Evolutionary conservation across 1,140 invertebrate species (phyloP), one percentile per base, ranked within the genome.

Genomic region (Prorops nasuta): DNA sequence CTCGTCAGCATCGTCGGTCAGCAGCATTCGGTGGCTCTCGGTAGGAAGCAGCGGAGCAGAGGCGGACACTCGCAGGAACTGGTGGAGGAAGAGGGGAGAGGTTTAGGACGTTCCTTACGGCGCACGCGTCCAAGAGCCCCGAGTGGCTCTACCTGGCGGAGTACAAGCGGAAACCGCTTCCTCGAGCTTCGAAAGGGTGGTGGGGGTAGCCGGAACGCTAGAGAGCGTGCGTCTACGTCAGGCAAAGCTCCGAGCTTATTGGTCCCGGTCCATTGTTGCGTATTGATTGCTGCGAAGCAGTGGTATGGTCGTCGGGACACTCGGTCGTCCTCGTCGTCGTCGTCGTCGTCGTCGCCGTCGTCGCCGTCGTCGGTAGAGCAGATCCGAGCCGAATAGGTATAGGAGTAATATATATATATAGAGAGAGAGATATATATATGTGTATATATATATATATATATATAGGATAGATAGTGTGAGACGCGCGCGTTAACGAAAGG

Each of bases 211-310:
- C 40, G 31, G 40, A 49, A 44, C 51, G 60, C 49, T 56, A 65
- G 71, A 60, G 64, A 67, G 77, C 72, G 69, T 70, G 69, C 71
- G 62, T 63, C 61, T 67, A 70, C 67, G 70, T 71, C 69, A 67
- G 66, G 65, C 64, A 72, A 72, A 74, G 73, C 71, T 73, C 63
- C 53, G 66, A 73, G 72, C 74, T 76, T 72, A 75, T 77, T 76
- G 75, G 75, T 76, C 70, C 69, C 67, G 62, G 71, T 73, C 67
- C 69, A 74, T 75, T 74, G 74, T 75, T 71, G 71, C 72, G 74
- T 77, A 77, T 77, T 77, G 75, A 77, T 77, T 76, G 69, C 69
- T 64, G 65, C 67, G 66, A 60, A 71, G 56, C 54, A 67, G 64
- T 65, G 60, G 60, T 61, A 64, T 64, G 60, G 68, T 63, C 62